A percentile compares a stretch with the other conserved stretches of the same genome.
Conservation (phyloP, 1,140 invertebrate species). For the Drosophila burlai region DNA sequence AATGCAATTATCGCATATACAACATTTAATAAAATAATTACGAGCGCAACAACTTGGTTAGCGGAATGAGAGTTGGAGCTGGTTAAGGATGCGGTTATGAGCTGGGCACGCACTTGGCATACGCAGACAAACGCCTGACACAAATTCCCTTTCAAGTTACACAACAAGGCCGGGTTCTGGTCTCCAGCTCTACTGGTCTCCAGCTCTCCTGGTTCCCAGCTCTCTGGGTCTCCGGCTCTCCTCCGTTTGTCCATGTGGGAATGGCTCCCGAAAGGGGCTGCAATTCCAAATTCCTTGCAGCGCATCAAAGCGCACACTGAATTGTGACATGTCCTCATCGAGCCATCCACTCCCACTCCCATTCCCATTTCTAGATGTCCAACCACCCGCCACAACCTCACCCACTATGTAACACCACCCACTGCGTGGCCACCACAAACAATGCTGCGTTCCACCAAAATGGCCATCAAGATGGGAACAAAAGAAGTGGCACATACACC, state of each 20-base stretch:
- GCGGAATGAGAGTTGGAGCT: neutral
- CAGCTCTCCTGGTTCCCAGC: too few species aligned
- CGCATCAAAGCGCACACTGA: slow-evolving; percentile 52
- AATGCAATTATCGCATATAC: slow-evolving; percentile 43
- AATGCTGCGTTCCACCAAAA: slow-evolving; percentile 36
- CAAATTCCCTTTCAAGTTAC: slow-evolving; percentile 58
- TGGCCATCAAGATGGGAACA: slow-evolving; percentile 33
- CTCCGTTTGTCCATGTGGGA: slow-evolving; percentile 3
- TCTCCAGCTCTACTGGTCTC: too few species aligned
- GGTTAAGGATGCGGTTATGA: slow-evolving; percentile 12
- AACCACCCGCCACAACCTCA: slow-evolving; percentile 5
- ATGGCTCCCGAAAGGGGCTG: slow-evolving; percentile 40
- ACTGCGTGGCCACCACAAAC: slow-evolving; percentile 33
- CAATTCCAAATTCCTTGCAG: slow-evolving; percentile 56
- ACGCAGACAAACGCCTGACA: slow-evolving; percentile 59
- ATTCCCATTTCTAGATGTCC: slow-evolving; percentile 1
- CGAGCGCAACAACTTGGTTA: neutral
- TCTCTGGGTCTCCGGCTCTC: slow-evolving; percentile 9
- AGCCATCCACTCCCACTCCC: neutral
- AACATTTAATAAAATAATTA: slow-evolving; percentile 48
- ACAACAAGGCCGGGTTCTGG: slow-evolving; percentile 24
- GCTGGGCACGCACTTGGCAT: slow-evolving; percentile 37
- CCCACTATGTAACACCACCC: slow-evolving; percentile 9
- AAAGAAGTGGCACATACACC: slow-evolving; percentile 35
- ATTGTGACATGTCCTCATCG: slow-evolving; percentile 56